A percentile compares a stretch with the other conserved stretches of the same genome.
These are phyloP conservation scores for Leptoclinus maculatus DNA, from an alignment of 2,797 vertebrate genomes.

Conservation along the genomic window DNA sequence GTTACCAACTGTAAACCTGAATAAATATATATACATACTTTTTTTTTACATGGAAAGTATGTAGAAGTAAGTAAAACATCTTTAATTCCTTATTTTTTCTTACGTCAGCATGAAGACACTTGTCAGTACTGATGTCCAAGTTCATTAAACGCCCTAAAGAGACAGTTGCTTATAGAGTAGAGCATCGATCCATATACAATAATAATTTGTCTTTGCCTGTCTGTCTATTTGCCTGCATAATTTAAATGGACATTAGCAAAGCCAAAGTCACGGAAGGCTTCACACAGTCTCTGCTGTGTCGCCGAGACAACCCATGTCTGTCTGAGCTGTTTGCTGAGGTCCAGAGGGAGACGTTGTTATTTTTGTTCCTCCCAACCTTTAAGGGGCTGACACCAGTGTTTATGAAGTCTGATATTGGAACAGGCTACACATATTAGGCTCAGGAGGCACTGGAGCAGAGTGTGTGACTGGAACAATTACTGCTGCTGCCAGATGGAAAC, in stretches of 20 bases:
- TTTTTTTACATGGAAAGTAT: neutral
- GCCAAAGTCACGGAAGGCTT: neutral
- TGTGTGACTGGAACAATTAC: conserved; percentile 57
- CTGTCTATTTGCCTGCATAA: no score
- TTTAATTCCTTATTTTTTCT: neutral
- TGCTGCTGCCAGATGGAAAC: conserved; percentile 49
- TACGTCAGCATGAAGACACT: neutral
- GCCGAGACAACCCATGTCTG: conserved; percentile 12
- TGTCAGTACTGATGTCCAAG: neutral
- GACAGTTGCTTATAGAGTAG: neutral
- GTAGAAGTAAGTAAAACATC: neutral
- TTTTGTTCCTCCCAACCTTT: conserved; percentile 58
- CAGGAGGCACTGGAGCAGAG: conserved; percentile 43
- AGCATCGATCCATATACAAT: neutral
- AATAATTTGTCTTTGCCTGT: no score
- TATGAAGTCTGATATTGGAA: conserved; percentile 62
- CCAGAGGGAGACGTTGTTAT: conserved; percentile 51
- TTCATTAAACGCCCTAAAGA: neutral
- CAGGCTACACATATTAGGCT: conserved; percentile 52
- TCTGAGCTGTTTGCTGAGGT: conserved; percentile 25
- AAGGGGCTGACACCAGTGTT: conserved; percentile 46
- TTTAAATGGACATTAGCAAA: conserved; percentile 1
- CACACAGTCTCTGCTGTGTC: conserved; percentile 16
- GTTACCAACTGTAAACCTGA: neutral
- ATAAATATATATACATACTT: no score